Conservation (phyloP, 2,888 invertebrate genomes). For the Schrankia costaestrigalis region DNA sequence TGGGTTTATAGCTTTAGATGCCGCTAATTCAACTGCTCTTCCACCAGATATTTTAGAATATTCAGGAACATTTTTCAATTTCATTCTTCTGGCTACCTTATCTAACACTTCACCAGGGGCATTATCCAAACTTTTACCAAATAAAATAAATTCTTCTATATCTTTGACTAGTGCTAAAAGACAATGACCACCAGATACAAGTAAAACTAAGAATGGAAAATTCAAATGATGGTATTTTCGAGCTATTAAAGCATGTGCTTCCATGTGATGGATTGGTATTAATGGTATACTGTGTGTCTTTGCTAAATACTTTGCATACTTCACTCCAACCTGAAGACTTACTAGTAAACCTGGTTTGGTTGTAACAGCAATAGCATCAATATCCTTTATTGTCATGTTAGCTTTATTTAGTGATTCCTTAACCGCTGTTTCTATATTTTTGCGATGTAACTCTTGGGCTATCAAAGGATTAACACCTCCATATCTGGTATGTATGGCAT, state of each 20-base stretch:
- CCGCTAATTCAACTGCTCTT: slow-evolving; percentile 90
- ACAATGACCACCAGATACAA: slow-evolving; percentile 97
- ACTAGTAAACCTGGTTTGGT: slow-evolving; percentile 91
- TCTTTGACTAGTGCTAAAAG: slow-evolving; percentile 87
- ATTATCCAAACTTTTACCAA: slow-evolving; percentile 91
- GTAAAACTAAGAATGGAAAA: slow-evolving; percentile 93
- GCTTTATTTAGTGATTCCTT: slow-evolving; percentile 83
- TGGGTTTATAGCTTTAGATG: slow-evolving; percentile 83
- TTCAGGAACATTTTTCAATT: slow-evolving; percentile 87
- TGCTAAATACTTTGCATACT: slow-evolving; percentile 89
- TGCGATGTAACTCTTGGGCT: slow-evolving; percentile 89
- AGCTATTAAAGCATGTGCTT: slow-evolving; percentile 96
- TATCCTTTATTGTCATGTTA: slow-evolving; percentile 79
- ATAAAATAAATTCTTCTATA: slow-evolving; percentile 87
- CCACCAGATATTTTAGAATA: slow-evolving; percentile 91
- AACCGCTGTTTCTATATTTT: slow-evolving; percentile 88
- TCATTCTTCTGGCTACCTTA: slow-evolving; percentile 93
- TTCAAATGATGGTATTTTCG: slow-evolving; percentile 86
- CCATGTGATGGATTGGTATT: slow-evolving; percentile 99
- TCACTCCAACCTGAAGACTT: slow-evolving; percentile 89
- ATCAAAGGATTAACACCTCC: slow-evolving; percentile 95
- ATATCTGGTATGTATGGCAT: slow-evolving; percentile 83
- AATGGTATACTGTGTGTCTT: slow-evolving; percentile 86
- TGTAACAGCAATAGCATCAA: slow-evolving; percentile 96
- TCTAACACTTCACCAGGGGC: slow-evolving; percentile 97